phyloP scores from a whole-genome alignment of 2,797 vertebrate species.

The Acestrorhynchus altus region DNA sequence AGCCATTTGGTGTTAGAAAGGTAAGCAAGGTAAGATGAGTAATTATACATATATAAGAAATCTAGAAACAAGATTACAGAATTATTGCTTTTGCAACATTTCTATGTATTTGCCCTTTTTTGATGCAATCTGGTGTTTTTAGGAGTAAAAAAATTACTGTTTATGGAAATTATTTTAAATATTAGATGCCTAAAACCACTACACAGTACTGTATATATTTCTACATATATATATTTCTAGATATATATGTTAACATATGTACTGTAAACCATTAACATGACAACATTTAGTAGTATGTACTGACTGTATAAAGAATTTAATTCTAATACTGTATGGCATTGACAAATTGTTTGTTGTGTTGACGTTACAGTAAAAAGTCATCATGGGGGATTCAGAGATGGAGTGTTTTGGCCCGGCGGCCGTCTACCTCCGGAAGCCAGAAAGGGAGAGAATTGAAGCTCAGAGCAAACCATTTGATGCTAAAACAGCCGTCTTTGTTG shows the following conservation, averaged over 20 bases:
- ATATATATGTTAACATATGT: too few relatives aligned
- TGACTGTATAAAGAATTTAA: neutral
- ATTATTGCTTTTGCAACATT: neutral
- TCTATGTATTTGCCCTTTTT: too few relatives aligned
- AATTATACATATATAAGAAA: neutral
- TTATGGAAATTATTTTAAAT: too few relatives aligned
- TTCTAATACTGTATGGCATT: neutral
- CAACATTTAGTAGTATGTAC: neutral
- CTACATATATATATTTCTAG: too few relatives aligned
- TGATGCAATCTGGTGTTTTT: too few relatives aligned
- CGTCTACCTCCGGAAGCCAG: constrained; percentile 21
- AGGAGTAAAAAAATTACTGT: too few relatives aligned
- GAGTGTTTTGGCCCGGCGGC: constrained; percentile 37
- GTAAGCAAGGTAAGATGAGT: neutral
- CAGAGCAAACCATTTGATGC: constrained; percentile 62
- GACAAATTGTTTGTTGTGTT: neutral
- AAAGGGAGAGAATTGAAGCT: constrained; percentile 61
- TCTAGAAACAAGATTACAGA: too few relatives aligned
- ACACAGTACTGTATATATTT: too few relatives aligned
- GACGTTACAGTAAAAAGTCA: neutral
- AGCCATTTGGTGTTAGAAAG: neutral
- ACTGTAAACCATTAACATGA: too few relatives aligned
- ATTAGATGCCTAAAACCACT: too few relatives aligned
- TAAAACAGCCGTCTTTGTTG: constrained; percentile 83
- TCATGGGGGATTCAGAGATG: constrained; percentile 38